Percentiles rank a stretch among this genome's conserved stretches.
phyloP scores from a whole-genome alignment of 30 jellyfish, hydroid and myxozoan genomes.

The Phacellophora camtschatica region DNA sequence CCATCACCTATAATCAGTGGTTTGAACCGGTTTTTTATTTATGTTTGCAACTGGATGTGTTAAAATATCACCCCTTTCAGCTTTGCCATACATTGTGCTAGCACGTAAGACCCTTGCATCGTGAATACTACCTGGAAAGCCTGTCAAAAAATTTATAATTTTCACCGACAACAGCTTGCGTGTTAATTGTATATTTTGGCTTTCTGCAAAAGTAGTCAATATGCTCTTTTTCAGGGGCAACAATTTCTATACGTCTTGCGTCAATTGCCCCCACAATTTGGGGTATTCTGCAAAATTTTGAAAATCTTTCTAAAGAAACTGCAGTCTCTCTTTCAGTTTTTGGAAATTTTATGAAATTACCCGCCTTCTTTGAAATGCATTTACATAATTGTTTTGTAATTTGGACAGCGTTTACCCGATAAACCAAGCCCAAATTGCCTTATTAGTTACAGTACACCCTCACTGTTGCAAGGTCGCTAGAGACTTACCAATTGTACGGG shows the following conservation, averaged over 20 bases:
- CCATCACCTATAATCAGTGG: slow-evolving; percentile 69
- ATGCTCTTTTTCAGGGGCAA: slow-evolving; percentile 44
- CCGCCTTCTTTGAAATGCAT: not conserved
- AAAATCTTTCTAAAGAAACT: slow-evolving; percentile 15
- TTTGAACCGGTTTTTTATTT: not conserved
- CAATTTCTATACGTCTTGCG: slow-evolving; percentile 40
- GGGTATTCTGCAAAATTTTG: slow-evolving; percentile 41
- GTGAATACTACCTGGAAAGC: slow-evolving; percentile 72
- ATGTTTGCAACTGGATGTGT: not conserved
- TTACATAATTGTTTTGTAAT: slow-evolving; percentile 4
- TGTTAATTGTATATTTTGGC: slow-evolving; percentile 36
- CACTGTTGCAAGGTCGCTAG: not conserved
- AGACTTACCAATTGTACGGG: too few species aligned
- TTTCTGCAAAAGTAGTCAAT: slow-evolving; percentile 43
- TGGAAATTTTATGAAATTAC: slow-evolving; percentile 39
- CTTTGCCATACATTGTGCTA: slow-evolving; percentile 8
- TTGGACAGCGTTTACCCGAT: slow-evolving; percentile 19
- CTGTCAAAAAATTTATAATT: slow-evolving; percentile 52
- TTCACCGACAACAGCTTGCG: slow-evolving; percentile 74
- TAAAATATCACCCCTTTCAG: slow-evolving; percentile 9
- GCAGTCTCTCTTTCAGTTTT: slow-evolving; percentile 39
- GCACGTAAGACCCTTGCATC: slow-evolving; percentile 69
- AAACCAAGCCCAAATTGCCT: too few species aligned
- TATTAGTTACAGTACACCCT: not conserved
- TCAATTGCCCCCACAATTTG: slow-evolving; percentile 67